Percentiles rank a stretch among this genome's conserved stretches.
These are phyloP conservation scores for Neoseiulus cucumeris DNA, from an alignment of 1,140 invertebrate species.

Conservation along the genomic window DNA sequence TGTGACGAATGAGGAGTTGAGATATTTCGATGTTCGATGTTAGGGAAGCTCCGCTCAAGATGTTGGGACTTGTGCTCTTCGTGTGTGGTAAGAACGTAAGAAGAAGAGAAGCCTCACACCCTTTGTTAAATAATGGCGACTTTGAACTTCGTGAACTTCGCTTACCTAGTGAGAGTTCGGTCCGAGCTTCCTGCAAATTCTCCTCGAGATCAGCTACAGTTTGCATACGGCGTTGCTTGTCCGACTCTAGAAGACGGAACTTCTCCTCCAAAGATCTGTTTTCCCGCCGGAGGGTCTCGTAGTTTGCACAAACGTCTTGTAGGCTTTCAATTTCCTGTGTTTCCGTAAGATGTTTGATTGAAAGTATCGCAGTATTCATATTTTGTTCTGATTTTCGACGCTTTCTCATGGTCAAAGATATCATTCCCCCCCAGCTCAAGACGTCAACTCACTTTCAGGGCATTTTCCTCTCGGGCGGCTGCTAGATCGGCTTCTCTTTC, in stretches of 20 bases:
- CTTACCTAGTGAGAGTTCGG: not conserved
- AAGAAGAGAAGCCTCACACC: too few species aligned
- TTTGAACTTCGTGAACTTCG: too few species aligned
- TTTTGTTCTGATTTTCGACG: too few species aligned
- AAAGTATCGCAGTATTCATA: not conserved
- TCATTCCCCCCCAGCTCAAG: too few species aligned
- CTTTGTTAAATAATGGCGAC: too few species aligned
- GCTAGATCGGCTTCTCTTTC: not conserved
- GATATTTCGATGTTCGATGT: not conserved
- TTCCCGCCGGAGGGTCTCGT: not conserved
- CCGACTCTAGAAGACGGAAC: not conserved
- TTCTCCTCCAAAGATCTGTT: not conserved
- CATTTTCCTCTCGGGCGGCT: not conserved
- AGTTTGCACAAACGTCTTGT: not conserved
- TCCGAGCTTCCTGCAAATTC: not conserved
- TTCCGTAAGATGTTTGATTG: not conserved
- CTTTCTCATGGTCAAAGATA: too few species aligned
- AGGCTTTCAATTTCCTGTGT: not conserved
- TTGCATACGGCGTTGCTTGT: not conserved
- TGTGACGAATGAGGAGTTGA: too few species aligned
- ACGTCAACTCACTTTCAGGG: not conserved
- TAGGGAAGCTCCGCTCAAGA: not conserved
- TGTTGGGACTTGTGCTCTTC: too few species aligned
- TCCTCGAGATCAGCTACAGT: not conserved
- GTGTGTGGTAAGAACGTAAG: too few species aligned